A percentile compares a stretch with the other conserved stretches of the same genome.
These are phyloP conservation scores for Phenganax subtilis DNA, from an alignment of 92 coral and sea anemone species.

Conservation along the genomic window DNA sequence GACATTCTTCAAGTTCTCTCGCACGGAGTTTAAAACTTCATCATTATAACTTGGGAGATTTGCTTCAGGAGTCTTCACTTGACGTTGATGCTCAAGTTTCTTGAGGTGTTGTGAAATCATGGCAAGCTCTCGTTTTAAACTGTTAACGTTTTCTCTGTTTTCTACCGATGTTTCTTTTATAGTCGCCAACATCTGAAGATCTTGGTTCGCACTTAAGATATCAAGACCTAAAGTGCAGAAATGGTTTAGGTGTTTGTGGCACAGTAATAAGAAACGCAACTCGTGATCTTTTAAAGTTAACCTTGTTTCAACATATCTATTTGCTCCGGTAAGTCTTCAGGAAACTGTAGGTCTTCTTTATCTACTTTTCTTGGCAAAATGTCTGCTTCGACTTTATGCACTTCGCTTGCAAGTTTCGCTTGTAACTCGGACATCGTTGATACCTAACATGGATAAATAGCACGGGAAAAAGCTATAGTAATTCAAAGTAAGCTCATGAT, in stretches of 20 bases:
- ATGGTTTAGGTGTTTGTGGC: neutral
- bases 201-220: constrained; percentile 58
- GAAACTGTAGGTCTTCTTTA: constrained; percentile 60
- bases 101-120: constrained; percentile 71
- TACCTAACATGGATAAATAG: constrained; percentile 18
- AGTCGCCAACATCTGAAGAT: constrained; percentile 52
- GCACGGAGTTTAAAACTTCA: constrained; percentile 68
- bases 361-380: constrained; percentile 68
- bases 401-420: constrained; percentile 47
- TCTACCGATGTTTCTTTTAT: constrained; percentile 55
- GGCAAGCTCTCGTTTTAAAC: constrained; percentile 71
- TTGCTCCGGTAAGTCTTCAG: constrained; percentile 67
- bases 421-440: constrained; percentile 57
- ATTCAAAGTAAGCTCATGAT: neutral
- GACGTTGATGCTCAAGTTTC: constrained; percentile 55
- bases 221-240: constrained; percentile 50
- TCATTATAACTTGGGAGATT: constrained; percentile 54
- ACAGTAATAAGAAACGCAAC: neutral
- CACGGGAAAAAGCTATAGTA: neutral
- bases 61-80: constrained; percentile 43
- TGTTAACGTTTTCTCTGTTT: constrained; percentile 77
- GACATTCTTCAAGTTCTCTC: constrained; percentile 55
- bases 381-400: constrained; percentile 55
- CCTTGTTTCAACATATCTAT: constrained; percentile 55
- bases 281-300: constrained; percentile 24